Conservation (phyloP, 2,797 vertebrate genomes). For the Babyrousa celebensis region DNA sequence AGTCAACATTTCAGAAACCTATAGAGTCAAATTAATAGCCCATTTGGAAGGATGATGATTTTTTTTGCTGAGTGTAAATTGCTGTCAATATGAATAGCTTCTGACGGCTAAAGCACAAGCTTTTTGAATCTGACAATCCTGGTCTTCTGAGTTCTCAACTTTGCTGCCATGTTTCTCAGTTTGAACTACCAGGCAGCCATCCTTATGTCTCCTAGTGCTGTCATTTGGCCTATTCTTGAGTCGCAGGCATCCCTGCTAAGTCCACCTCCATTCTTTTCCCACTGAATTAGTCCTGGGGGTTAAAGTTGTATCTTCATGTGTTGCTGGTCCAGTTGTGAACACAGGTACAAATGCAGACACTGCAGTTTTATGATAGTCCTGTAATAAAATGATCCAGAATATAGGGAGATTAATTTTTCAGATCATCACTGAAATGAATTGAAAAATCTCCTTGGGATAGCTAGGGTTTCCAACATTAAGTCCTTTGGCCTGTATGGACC, state of each 20-base stretch:
- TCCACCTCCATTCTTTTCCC: background rate
- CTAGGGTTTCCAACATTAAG: constrained; percentile 13
- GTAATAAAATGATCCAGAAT: background rate
- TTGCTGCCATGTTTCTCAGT: background rate
- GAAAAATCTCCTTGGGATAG: background rate
- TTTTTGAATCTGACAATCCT: background rate
- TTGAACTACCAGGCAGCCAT: background rate
- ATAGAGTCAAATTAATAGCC: background rate
- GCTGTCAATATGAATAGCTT: background rate
- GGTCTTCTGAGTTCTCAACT: background rate
- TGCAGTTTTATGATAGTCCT: background rate
- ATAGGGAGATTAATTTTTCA: background rate
- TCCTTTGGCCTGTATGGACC: background rate
- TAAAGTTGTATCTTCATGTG: background rate
- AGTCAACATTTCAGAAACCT: constrained; percentile 33
- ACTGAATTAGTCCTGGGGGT: background rate
- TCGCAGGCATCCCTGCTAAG: background rate
- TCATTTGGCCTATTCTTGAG: too few species aligned
- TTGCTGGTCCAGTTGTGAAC: background rate
- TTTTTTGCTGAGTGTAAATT: background rate
- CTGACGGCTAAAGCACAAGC: background rate
- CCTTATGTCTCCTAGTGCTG: background rate
- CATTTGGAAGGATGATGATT: background rate
- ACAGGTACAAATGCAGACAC: background rate
- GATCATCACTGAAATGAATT: constrained; percentile 24